Base-by-base conservation (phyloP, 2,113 vertebrate species). In the Pelodiscus sinensis region DNA sequence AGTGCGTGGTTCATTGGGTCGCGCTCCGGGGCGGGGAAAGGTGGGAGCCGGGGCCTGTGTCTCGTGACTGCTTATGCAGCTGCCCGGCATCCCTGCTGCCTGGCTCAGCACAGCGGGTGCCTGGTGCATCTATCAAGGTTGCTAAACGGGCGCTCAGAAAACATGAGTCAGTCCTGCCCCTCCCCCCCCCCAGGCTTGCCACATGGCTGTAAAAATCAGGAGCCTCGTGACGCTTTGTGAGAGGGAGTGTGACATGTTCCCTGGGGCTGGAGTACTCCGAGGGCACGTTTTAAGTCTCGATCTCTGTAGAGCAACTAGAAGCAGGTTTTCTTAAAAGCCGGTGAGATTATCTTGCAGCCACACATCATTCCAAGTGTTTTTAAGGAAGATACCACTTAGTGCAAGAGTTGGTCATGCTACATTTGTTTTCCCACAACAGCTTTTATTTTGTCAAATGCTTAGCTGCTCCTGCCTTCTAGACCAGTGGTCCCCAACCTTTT, bases 1-100 rank as follows among this genome's bases (percentile, higher is more conserved):
- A 21, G 55, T 11, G 54, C 0, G 22, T 3, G 19, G 12, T 31
- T 8, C 15, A 5, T 13, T 13, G 52, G 9, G 52, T 9, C 52
- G 9, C 52, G 52, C 52, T 2, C 52, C 8, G 52, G 9, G 9
- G 52, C 52, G 52, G 52, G 52, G 9, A 8, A 13, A 13, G 24
- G 84, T 81, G 73, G 73, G 54, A 31, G 77, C 81, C 15, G 16
- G 6, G 11, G 51, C 38, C 52, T 31, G 21, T n/a, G 14, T 25
- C 14, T 58, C n/a, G n/a, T 51, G 44, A 35, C 38, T 73, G 12
- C 58, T 52, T 77, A 6, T 44, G 6, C 38, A 52, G 31, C 50
- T 80, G 57, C 38, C 25, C 82, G 77, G 58, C 24, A 15, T 3
- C 62, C 38, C 77, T 50, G 44, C 44, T 4, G 4, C 44, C 44